Base-by-base conservation (phyloP, 2,797 vertebrate genomes). In the Mormyrops attenuatus region DNA sequence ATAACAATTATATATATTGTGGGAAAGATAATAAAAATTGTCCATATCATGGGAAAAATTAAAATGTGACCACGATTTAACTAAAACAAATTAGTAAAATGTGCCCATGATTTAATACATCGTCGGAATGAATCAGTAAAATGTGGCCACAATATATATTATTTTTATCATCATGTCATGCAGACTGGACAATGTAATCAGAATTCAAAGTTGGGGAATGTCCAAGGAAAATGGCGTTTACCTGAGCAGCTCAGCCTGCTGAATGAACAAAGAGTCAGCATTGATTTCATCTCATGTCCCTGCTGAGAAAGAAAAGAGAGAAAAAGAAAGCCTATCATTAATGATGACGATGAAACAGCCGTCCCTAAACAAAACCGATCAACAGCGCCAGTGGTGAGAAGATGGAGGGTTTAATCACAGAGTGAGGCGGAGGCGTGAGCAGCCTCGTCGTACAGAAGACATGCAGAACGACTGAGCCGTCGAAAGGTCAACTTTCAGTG, bases 361-460 rank as follows among this genome's bases (percentile, higher is more conserved):
- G 26, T 8, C 49, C 15, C 52, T 1, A 87, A 87, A 22, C 85
- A 57, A 57, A 87, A 3, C 52, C 2, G 52, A 53, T 87, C 38
- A 55, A 55, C 34, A 4, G 26, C 1, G 5, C 49, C 15, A 8
- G 85, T 2, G 44, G 52, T 87, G 22, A 55, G 50, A 38, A 55
- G 85, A 55, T 34, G 52, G 85, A 38, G 85, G 26, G 85, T 57
- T 87, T 87, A 87, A 87, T 57, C 47, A 87, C 52, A 3, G 85
- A 55, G 50, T 13, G 5, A 30, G 49, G 44, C 49, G 15, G 47
- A 57, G 85, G n/a, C 6, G 26, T 9, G 22, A 3, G 30, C 52
- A 38, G 26, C 4, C 50, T 30, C 26, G 26, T 30, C 26, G 26
- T 8, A 9, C 82, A 22, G n/a, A 44, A 26, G 47, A 85, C 47